Base-by-base conservation (phyloP, 2,113 vertebrate genomes). In the Macrotus californicus region DNA sequence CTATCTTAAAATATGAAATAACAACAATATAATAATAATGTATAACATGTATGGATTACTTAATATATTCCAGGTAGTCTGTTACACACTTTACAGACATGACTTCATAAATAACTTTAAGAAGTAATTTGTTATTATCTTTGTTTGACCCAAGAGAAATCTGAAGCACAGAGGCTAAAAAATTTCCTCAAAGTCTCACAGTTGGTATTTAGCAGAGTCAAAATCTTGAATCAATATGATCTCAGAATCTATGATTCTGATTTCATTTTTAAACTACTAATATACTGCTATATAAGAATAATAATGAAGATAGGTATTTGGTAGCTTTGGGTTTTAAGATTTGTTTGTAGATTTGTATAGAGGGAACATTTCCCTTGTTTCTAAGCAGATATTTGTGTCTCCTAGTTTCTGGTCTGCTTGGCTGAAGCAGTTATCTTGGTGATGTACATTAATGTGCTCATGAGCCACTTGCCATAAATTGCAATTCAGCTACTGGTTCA, bases 401-500 rank as follows among this genome's bases (percentile, higher is more conserved):
- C 96, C 66, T 96, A 87, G 79, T 98, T 98, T 96, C 96, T 52
- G 95, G 97, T 94, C 83, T 95, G 91, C 82, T 83, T 96, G 96
- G 94, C 89, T 97, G 64, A 77, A 96, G 72, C 97, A 96, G 97
- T 96, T 97, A 85, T 93, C 90, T 97, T 94, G 50, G 91, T 95
- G 59, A 87, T 96, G 76, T 59, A 75, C 95, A 96, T 98, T 98
- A 97, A 97, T 97, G 94, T 97, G 94, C 93, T 97, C 92, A 97
- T 97, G 96, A 97, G 97, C 94, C 92, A 46, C 69, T 97, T 97
- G 87, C 94, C 91, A 77, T 96, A 97, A 98, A 98, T 96, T 95
- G 98, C 95, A 96, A 73, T 91, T 98, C 93, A 98, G 96, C 97
- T 97, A 94, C 97, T 97, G 88, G 97, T 98, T 98, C 95, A 98